Evolutionary conservation across 2,113 vertebrate species (phyloP).

Genomic region (Alexandromys fortis): DNA sequence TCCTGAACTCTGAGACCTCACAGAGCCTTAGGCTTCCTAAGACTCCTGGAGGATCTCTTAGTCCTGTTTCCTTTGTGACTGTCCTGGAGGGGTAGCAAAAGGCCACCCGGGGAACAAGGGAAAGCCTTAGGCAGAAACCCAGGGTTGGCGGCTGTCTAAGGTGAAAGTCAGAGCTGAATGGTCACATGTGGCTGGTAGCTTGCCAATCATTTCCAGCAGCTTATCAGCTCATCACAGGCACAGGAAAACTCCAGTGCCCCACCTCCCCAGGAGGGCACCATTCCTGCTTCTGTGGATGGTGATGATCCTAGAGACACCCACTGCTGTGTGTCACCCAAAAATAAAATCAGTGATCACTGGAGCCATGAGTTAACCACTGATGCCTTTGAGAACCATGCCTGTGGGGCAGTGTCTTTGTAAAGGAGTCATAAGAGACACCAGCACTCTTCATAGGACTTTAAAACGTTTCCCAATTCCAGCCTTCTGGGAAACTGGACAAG

Average conservation of each 20-base stretch:
- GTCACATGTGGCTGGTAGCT: neutral
- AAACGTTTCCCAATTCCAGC: neutral
- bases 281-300: too few relatives aligned
- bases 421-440: neutral
- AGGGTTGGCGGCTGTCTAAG: neutral
- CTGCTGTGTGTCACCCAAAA: neutral
- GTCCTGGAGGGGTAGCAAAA: neutral
- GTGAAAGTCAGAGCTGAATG: neutral
- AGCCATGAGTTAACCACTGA: accelerated
- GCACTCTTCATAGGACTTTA: neutral
- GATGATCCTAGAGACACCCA: neutral
- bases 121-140: neutral
- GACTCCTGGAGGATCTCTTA: neutral
- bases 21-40: neutral
- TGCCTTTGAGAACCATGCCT: neutral
- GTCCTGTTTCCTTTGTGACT: neutral
- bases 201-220: neutral
- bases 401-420: too few relatives aligned
- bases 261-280: accelerated
- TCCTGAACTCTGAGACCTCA: neutral
- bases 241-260: neutral
- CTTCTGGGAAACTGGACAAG: neutral
- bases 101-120: neutral
- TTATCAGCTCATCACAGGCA: neutral
- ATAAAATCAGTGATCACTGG: neutral